Base-by-base conservation (phyloP, 2,797 vertebrate genomes). In the Hypotaenidia philippensis region DNA sequence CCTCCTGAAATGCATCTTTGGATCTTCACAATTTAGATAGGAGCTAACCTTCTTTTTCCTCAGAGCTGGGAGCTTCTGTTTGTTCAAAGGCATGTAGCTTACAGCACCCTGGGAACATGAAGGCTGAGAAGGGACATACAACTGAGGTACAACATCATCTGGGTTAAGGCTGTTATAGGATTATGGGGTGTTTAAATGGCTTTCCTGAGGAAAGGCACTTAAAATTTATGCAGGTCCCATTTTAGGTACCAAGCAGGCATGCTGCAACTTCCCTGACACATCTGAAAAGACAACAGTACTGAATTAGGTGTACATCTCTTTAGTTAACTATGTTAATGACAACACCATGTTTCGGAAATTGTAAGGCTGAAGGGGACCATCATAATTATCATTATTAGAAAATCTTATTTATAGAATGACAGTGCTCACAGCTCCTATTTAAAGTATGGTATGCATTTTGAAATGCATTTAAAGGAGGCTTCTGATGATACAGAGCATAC, bases 31-130 rank as follows among this genome's bases (percentile, higher is more conserved):
- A 36, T 57, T 89, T 63, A 45, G 5, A 15, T 29, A 59, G 26
- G 25, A 55, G 4, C 2, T 52, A 89, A 18, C 2, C 34, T 27
- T 5, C 13, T 53, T 61, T 36, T 44, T 17, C 8, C 18, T 74
- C 26, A 74, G 21, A 68, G 7, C 10, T 74, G 9, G 40, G 57
- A 90, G 0, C 3, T 44, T 88, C 56, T 80, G 1, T 31, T 31
- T 25, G 11, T 70, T 81, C 31, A 60, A 69, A 86, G 7, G 5
- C 1, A 27, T 25, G 36, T 63, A 11, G 25, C 52, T 83, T 38
- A 11, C 4, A 88, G 32, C 2, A 47, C 10, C 10, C 16, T 27
- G 31, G 9, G 32, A 75, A 27, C 10, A 56, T 0, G 1, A 22
- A 60, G 17, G 9, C 27, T 64, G 18, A 86, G 34, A 47, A 70